These are phyloP conservation scores for Diplogasteroides magnus DNA, from an alignment of 1,140 invertebrate species.

Conservation along the genomic window DNA sequence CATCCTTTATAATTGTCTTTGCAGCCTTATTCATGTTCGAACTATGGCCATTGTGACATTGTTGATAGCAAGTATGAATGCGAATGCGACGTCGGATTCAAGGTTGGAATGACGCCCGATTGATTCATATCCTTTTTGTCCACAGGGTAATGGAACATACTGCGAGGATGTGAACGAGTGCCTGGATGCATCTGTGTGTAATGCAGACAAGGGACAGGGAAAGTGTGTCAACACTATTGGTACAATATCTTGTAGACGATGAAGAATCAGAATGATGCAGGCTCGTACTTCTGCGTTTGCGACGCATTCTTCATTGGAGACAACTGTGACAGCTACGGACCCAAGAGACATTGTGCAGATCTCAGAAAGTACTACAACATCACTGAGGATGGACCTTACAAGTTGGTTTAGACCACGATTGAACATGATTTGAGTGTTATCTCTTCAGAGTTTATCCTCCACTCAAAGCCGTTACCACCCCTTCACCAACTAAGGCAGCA, in stretches of 20 bases:
- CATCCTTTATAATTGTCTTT: background rate
- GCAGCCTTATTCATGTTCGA: background rate
- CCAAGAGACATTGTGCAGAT: slow-evolving; percentile 33
- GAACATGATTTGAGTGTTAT: background rate
- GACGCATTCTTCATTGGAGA: slow-evolving; percentile 15
- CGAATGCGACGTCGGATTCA: slow-evolving; percentile 17
- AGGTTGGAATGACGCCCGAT: too few relatives aligned
- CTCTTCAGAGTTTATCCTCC: background rate
- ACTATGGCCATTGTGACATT: slow-evolving; percentile 15
- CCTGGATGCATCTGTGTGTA: slow-evolving; percentile 10
- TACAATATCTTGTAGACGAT: background rate
- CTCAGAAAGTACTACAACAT: slow-evolving; percentile 21
- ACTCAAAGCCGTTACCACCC: background rate
- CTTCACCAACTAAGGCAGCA: background rate
- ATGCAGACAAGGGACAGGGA: slow-evolving; percentile 14
- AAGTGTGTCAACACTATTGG: slow-evolving; percentile 6
- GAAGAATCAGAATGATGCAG: slow-evolving; percentile 8
- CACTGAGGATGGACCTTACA: slow-evolving; percentile 14
- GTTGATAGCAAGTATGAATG: slow-evolving; percentile 10
- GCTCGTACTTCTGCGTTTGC: slow-evolving; percentile 27
- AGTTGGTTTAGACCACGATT: background rate
- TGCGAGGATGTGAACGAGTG: slow-evolving; percentile 32
- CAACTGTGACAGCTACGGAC: slow-evolving; percentile 26
- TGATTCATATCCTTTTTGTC: slow-evolving; percentile 13
- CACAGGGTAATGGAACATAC: too few relatives aligned